phyloP scores from a whole-genome alignment of 2,797 vertebrate species.

The Chiroxiphia lanceolata region DNA sequence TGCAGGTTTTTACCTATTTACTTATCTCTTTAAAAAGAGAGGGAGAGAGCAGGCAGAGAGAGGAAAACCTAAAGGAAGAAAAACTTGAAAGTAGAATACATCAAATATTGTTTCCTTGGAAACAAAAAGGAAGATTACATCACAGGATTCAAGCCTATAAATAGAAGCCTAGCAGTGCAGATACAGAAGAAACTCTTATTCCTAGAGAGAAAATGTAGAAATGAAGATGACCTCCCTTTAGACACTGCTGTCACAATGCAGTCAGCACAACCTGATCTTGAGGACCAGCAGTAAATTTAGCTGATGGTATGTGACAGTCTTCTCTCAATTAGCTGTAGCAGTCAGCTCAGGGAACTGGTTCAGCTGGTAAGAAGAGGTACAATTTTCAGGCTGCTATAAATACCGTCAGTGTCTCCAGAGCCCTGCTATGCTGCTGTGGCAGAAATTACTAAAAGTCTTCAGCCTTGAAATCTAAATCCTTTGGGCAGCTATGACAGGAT shows the following conservation, averaged over 20 bases:
- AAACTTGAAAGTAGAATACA: conserved; percentile 22
- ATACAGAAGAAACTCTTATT: conserved; percentile 6
- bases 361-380: conserved; percentile 25
- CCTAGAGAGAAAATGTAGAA: conserved; percentile 24
- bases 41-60: not conserved
- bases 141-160: conserved; percentile 46
- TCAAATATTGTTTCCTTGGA: conserved; percentile 61
- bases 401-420: not conserved
- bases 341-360: conserved; percentile 27
- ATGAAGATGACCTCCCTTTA: conserved; percentile 32
- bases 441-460: conserved; percentile 34
- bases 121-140: conserved; percentile 63
- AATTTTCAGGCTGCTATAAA: conserved; percentile 56
- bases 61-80: not conserved
- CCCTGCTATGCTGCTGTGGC: conserved; percentile 8
- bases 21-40: not conserved
- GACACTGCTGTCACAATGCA: conserved; percentile 21
- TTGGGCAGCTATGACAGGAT: not conserved
- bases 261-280: not conserved
- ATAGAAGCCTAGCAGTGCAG: conserved; percentile 22
- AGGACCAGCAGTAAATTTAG: conserved; percentile 39
- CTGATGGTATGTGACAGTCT: conserved; percentile 42
- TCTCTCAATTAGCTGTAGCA: conserved; percentile 49
- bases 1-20: conserved; percentile 23
- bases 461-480: conserved; percentile 11